Evolutionary conservation across 37 sponge, comb jelly and placozoan genomes (phyloP).

Genomic region (Axinella damicornis): DNA sequence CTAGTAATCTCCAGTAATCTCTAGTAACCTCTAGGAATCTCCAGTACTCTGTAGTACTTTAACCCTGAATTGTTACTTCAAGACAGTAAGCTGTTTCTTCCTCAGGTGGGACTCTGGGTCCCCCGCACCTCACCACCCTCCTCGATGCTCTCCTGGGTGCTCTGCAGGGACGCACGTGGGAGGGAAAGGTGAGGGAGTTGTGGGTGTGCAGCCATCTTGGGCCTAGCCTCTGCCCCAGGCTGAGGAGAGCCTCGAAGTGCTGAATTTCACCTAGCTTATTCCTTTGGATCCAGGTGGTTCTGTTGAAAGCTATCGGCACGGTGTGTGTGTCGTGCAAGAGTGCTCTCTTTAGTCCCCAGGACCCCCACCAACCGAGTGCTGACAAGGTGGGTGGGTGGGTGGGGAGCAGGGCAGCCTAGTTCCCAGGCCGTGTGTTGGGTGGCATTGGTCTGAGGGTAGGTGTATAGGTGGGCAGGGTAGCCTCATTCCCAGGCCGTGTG

Average conservation of each 20-base stretch:
- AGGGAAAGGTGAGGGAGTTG: slow-evolving; percentile 60
- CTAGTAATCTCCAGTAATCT: no score
- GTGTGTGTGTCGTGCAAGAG: slow-evolving; percentile 46
- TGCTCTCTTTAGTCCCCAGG: slow-evolving; percentile 2
- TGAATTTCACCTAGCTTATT: neutral
- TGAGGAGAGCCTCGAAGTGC: no score
- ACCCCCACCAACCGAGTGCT: slow-evolving; percentile 7
- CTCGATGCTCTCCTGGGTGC: slow-evolving; percentile 33
- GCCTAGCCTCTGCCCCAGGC: no score
- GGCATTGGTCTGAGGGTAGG: no score
- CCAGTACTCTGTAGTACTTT: no score
- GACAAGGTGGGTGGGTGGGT: slow-evolving; percentile 34
- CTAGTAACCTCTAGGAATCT: no score
- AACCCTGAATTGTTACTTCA: neutral
- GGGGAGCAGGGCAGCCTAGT: no score
- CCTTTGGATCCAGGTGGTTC: slow-evolving; percentile 11
- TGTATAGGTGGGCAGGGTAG: no score
- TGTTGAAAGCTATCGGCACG: slow-evolving; percentile 42
- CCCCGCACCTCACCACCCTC: slow-evolving; percentile 48
- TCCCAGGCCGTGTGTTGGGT: no score
- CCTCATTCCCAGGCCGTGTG: neutral
- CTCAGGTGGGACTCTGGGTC: slow-evolving; percentile 18
- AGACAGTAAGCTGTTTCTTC: slow-evolving; percentile 26
- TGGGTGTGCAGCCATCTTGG: neutral
- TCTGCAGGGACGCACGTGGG: slow-evolving; percentile 74